Base-by-base conservation (phyloP, 2,113 vertebrate genomes). In the Lichenostomus cassidix region DNA sequence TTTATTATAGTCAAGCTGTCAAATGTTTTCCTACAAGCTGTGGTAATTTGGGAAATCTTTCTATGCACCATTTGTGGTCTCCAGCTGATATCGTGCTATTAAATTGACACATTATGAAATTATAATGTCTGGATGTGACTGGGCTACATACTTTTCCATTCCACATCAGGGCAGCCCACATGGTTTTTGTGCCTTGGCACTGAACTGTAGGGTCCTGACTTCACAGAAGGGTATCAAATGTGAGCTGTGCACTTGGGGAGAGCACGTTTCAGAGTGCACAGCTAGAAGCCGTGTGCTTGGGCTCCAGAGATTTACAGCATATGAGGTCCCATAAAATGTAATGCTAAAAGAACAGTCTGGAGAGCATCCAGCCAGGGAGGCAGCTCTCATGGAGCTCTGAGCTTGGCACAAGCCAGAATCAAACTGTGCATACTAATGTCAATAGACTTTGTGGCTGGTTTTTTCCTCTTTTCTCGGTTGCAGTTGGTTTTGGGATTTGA, bases 51-150 rank as follows among this genome's bases (percentile, higher is more conserved):
- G 62, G 84, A 93, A 87, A 63, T 62, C 15, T 82, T 87, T 83
- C 27, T 49, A 50, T 58, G 33, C 15, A 79, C 24, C 81, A 63
- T 79, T 95, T 95, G 70, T 68, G 49, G 31, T 78, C 17, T 90
- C 74, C 78, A 91, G 89, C 44, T 87, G 80, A 86, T 81, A 90
- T 39, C 21, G 23, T 11, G 4, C 67, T 83, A 93, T 85, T 71
- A 93, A 82, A 83, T n/a, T 88, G 58, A 79, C n/a, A 23, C 52
- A 79, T 75, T 75, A 71, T 24, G 41, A 82, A 95, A 93, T 79
- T 50, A 60, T 5, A 46, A 11, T 55, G 27, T 60, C 58, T 2
- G 4, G 33, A 60, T 89, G 29, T 67, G 62, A 81, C 62, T 27
- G 42, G 1, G 1, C n/a, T 50, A 37, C 21, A 46, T 5, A 11